Evolutionary conservation across 2,888 invertebrate species (phyloP).

Genomic region (Erebia palarica): DNA sequence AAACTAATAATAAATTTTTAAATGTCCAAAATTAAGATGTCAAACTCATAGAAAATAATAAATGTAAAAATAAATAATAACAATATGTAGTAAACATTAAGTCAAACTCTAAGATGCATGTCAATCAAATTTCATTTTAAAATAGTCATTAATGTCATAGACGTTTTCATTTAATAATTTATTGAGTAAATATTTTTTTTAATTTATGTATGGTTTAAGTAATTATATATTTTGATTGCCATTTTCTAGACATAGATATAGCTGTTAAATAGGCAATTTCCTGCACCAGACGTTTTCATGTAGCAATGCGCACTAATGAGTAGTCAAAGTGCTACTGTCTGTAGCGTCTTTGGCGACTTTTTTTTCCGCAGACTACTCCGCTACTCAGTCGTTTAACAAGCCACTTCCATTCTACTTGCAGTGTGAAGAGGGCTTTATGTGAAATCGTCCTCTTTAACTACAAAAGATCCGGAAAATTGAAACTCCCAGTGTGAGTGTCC

Average conservation of each 20-base stretch:
- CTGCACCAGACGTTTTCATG: slow-evolving; percentile 2
- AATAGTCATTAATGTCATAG: no score
- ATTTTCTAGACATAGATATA: slow-evolving; percentile 3
- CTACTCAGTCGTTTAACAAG: slow-evolving; percentile 14
- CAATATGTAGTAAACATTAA: no score
- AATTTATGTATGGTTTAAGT: no score
- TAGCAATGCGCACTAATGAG: slow-evolving; percentile 32
- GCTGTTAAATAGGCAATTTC: background rate
- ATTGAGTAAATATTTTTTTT: no score
- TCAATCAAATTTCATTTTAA: no score
- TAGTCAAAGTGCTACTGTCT: slow-evolving; percentile 31
- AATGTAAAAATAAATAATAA: no score
- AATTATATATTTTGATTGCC: no score
- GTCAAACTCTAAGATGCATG: no score
- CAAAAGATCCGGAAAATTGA: background rate
- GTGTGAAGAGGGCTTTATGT: slow-evolving; percentile 9
- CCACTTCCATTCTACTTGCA: background rate
- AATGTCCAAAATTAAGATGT: no score
- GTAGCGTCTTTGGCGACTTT: slow-evolving; percentile 26
- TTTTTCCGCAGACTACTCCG: background rate
- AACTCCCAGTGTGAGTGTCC: background rate
- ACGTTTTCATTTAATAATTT: no score
- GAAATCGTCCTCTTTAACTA: background rate
- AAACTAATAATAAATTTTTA: no score
- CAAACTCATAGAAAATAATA: no score